A percentile compares a stretch with the other conserved stretches of the same genome.
phyloP scores from a whole-genome alignment of 2,113 vertebrate genomes.

The Nothobranchius furzeri region DNA sequence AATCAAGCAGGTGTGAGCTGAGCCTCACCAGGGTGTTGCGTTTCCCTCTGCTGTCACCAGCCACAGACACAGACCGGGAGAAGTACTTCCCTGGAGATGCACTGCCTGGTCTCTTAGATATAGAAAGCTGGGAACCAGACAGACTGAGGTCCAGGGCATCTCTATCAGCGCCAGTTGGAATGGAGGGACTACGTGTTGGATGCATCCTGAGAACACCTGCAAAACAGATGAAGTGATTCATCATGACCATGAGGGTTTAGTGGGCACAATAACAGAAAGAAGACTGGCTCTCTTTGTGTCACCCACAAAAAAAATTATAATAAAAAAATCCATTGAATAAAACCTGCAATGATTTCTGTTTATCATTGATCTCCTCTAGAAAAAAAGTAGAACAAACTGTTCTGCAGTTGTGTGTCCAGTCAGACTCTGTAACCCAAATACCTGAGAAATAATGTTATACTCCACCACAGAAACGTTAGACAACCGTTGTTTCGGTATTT shows the following conservation, averaged over 20 bases:
- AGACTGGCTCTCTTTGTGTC: conserved; percentile 21
- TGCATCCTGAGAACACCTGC: conserved; percentile 80
- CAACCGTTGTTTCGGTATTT: neutral
- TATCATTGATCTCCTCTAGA: too few species aligned
- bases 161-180: conserved; percentile 41
- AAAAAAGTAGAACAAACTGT: neutral
- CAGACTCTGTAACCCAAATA: neutral
- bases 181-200: conserved; percentile 77
- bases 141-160: conserved; percentile 81
- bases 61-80: conserved; percentile 80
- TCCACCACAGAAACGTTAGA: neutral
- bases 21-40: conserved; percentile 84
- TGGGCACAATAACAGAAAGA: conserved; percentile 18
- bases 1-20: neutral
- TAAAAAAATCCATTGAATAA: too few species aligned
- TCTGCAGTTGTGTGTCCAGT: neutral
- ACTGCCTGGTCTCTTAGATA: conserved; percentile 83
- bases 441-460: neutral
- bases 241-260: too few species aligned
- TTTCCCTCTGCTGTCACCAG: conserved; percentile 77
- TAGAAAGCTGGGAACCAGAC: conserved; percentile 79
- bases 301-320: conserved; percentile 34
- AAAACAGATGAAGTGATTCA: conserved; percentile 8
- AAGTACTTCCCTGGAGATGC: conserved; percentile 79
- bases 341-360: too few species aligned